These are phyloP conservation scores for Drosophila greeni DNA, from an alignment of 2,888 invertebrate genomes.

Conservation along the genomic window DNA sequence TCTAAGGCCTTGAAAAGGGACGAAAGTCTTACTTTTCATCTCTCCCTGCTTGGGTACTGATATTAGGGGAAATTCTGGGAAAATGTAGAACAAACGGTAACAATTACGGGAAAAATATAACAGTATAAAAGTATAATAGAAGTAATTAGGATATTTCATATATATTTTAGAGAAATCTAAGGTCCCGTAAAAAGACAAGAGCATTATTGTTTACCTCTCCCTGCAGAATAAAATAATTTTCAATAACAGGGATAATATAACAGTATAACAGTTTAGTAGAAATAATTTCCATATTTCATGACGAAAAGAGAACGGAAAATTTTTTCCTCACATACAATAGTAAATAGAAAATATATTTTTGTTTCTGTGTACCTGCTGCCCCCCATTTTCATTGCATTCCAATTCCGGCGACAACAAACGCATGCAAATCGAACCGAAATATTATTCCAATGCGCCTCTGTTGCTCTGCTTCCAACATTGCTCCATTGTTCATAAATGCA, in stretches of 20 bases:
- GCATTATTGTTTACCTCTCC: no score
- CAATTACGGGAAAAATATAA: neutral
- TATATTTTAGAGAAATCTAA: neutral
- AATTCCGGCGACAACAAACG: constrained; percentile 3
- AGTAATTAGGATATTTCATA: no score
- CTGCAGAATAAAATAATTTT: no score
- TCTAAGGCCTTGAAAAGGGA: neutral
- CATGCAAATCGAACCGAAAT: constrained; percentile 38
- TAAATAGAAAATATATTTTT: neutral
- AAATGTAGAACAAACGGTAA: no score
- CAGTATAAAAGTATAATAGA: no score
- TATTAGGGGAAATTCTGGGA: neutral
- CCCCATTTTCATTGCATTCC: neutral
- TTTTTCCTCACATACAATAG: neutral
- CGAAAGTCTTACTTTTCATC: neutral
- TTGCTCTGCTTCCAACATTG: constrained; percentile 16
- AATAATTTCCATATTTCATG: no score
- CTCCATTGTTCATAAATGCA: constrained; percentile 46
- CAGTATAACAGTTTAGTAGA: no score
- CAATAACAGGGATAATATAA: no score
- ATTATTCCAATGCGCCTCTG: constrained; percentile 17
- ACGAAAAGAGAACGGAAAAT: no score
- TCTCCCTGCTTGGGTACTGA: neutral
- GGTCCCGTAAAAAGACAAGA: neutral
- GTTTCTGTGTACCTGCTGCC: neutral